Base-by-base conservation (phyloP, 2,113 vertebrate species). In the Chamaea fasciata region DNA sequence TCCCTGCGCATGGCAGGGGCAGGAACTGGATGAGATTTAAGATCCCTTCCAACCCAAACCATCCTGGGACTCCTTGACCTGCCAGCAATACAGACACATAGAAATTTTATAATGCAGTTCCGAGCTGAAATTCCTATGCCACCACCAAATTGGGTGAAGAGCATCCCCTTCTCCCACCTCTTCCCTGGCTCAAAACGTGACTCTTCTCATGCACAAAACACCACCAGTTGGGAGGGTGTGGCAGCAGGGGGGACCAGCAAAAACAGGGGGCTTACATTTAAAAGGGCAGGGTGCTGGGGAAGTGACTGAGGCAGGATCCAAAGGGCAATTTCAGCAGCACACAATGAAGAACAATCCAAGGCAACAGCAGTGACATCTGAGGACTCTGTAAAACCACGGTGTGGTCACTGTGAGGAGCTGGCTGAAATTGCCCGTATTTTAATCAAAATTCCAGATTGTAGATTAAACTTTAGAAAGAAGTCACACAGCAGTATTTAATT, bases 401-500 rank as follows among this genome's bases (percentile, higher is more conserved):
- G 41, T 47, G 49, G 78, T 76, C 78, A 82, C 76, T 50, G 42
- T 11, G 23, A 94, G 56, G 60, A 88, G 71, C 83, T 89, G 86
- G 27, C 30, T 67, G 80, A 75, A 92, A 88, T 1, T 92, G n/a
- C 55, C 33, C 30, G 2, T 42, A 68, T 75, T 96, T 83, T 90
- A 86, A 91, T 91, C 18, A 81, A 49, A 95, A 94, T 42, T 70
- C 44, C 67, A 71, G 35, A 55, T 20, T 55, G 71, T 15, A 82
- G 55, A 93, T 95, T 95, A 86, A 89, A 86, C 4, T 70, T 87
- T 39, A 88, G 76, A 50, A 90, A 92, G 67, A 90, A 96, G 81
- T 89, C 47, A 21, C 83, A 39, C 18, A 39, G 30, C 41, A 75
- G 16, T 55, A 89, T 93, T 80, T 78, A 89, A 92, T 94, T 92